Evolutionary conservation across 2,888 invertebrate genomes (phyloP).

Genomic region (Mamestra brassicae): DNA sequence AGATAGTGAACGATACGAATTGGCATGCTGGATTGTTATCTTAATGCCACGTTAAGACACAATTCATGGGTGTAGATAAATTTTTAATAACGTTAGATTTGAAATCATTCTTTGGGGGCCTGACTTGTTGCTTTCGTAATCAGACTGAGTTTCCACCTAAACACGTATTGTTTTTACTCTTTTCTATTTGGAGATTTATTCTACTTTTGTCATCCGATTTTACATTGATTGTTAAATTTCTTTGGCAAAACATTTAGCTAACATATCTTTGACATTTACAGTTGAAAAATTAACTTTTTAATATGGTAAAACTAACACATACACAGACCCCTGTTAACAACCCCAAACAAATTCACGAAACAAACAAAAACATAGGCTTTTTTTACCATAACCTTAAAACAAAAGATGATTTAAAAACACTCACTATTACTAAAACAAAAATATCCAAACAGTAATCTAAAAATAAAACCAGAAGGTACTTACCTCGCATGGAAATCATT

Average conservation of each 20-base stretch:
- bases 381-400: background rate
- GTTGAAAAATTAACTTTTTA: too few species aligned
- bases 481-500: slow-evolving; percentile 88
- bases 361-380: background rate
- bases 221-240: too few species aligned
- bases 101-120: background rate
- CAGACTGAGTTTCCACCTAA: background rate
- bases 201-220: too few species aligned
- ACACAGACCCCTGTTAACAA: background rate
- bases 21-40: slow-evolving; percentile 16
- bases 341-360: background rate
- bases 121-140: background rate
- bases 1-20: slow-evolving; percentile 7
- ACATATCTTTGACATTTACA: too few species aligned
- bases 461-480: slow-evolving; percentile 25
- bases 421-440: background rate
- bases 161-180: too few species aligned
- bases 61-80: slow-evolving; percentile 28
- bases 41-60: background rate
- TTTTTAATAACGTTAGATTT: background rate
- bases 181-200: too few species aligned
- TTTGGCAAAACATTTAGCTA: too few species aligned
- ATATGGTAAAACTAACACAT: background rate
- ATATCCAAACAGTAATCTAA: background rate
- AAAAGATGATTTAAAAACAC: background rate